phyloP scores from a whole-genome alignment of 2,113 vertebrate species.

The Leptobrachium leishanense region DNA sequence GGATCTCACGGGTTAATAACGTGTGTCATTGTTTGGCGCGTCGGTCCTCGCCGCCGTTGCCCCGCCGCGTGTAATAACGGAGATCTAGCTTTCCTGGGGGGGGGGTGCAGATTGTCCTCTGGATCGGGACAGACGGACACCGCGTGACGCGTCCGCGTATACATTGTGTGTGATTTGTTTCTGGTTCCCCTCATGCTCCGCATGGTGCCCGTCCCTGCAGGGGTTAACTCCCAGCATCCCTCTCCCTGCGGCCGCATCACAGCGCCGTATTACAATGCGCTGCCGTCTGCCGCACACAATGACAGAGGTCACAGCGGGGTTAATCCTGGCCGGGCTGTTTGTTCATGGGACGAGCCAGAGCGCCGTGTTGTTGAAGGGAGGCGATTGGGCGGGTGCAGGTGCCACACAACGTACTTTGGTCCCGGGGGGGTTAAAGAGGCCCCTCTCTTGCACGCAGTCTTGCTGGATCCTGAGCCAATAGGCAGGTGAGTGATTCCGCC shows the following conservation, averaged over 20 bases:
- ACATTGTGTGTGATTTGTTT: too few relatives aligned
- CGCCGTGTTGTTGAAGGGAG: not conserved
- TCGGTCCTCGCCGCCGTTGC: too few relatives aligned
- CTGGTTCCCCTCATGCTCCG: too few relatives aligned
- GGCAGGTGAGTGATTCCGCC: slow-evolving; percentile 15
- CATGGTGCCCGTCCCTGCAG: not conserved
- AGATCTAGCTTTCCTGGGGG: too few relatives aligned
- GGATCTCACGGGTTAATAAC: too few relatives aligned
- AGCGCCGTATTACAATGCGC: not conserved
- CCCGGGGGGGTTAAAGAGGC: slow-evolving; percentile 1
- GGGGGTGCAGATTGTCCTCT: too few relatives aligned
- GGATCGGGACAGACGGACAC: too few relatives aligned
- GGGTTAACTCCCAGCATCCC: slow-evolving; percentile 2
- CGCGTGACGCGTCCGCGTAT: too few relatives aligned
- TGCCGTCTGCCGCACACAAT: slow-evolving; percentile 2
- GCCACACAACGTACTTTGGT: slow-evolving; percentile 14
- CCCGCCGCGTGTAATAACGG: too few relatives aligned
- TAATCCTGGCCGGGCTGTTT: slow-evolving; percentile 27
- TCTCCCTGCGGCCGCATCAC: slow-evolving; percentile 10
- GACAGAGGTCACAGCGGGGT: slow-evolving; percentile 36
- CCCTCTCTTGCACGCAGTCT: not conserved
- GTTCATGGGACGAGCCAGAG: not conserved
- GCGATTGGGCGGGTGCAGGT: not conserved
- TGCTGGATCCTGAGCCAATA: slow-evolving; percentile 23
- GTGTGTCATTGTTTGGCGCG: too few relatives aligned